Conservation (phyloP, 1,140 invertebrate genomes). For the Eurosta solidaginis region DNA sequence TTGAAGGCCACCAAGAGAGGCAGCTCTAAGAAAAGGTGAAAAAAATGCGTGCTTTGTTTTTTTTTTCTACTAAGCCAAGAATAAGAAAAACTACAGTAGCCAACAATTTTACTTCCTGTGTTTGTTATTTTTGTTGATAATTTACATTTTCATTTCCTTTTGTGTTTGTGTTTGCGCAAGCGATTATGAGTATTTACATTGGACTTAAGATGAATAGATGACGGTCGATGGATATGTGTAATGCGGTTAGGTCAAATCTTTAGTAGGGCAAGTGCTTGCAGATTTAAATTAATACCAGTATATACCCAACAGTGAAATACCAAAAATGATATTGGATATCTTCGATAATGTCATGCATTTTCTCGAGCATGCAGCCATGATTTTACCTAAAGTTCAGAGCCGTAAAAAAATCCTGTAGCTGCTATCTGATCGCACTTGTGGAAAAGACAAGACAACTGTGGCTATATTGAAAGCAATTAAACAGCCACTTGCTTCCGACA, state of each 20-base stretch:
- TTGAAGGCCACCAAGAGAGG: neutral
- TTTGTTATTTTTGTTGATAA: neutral
- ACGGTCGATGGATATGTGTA: neutral
- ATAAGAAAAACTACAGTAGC: neutral
- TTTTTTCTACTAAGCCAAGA: neutral
- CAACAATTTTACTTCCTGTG: conserved; percentile 19
- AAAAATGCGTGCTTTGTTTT: neutral
- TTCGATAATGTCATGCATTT: too few species aligned
- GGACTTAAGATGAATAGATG: neutral
- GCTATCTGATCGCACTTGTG: too few species aligned
- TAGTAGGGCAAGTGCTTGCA: too few species aligned
- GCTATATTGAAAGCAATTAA: too few species aligned
- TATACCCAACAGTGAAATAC: too few species aligned
- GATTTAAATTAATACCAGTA: too few species aligned
- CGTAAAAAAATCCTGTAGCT: too few species aligned
- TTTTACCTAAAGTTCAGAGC: too few species aligned
- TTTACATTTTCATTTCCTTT: neutral
- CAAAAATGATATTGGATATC: too few species aligned
- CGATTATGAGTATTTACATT: conserved; percentile 3
- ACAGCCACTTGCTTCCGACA: too few species aligned
- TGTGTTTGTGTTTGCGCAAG: conserved; percentile 5
- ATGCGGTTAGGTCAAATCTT: neutral
- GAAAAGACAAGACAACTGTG: too few species aligned
- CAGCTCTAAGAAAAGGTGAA: neutral
- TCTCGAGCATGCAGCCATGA: too few species aligned